phyloP scores from a whole-genome alignment of 1,140 invertebrate genomes.

The Pogonus chalceus region DNA sequence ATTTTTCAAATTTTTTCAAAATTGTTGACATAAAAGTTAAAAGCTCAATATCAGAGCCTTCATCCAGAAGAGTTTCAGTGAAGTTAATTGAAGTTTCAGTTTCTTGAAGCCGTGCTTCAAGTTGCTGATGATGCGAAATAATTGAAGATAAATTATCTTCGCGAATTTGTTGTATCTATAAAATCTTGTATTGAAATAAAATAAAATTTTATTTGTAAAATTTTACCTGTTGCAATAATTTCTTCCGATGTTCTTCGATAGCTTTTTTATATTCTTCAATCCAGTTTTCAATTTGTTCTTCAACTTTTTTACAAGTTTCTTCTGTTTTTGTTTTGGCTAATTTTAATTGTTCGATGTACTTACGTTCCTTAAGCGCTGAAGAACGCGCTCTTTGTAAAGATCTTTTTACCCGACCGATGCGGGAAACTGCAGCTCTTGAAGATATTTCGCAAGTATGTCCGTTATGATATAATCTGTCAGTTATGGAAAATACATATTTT shows the following conservation, averaged over 20 bases:
- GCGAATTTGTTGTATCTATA: constrained; percentile 28
- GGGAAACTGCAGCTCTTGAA: constrained; percentile 38
- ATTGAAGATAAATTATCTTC: constrained; percentile 40
- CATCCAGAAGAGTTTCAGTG: constrained; percentile 48
- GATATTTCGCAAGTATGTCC: constrained; percentile 42
- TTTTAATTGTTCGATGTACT: constrained; percentile 25
- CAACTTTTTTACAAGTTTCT: constrained; percentile 40
- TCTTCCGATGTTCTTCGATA: constrained; percentile 47
- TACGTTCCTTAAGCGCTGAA: constrained; percentile 35
- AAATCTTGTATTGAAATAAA: not conserved
- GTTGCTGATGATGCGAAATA: constrained; percentile 35
- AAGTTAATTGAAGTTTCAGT: constrained; percentile 46
- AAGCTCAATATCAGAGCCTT: constrained; percentile 57
- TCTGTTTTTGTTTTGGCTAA: constrained; percentile 40
- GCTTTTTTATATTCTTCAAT: constrained; percentile 49
- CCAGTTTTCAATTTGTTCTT: constrained; percentile 48
- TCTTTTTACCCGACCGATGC: constrained; percentile 36
- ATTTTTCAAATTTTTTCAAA: constrained; percentile 49
- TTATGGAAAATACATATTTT: too few relatives aligned
- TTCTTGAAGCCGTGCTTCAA: constrained; percentile 38
- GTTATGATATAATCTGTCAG: too few relatives aligned
- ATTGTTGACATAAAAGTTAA: constrained; percentile 52
- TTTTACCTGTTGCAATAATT: constrained; percentile 39
- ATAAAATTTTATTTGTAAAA: not conserved
- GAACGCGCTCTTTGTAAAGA: constrained; percentile 39